Evolutionary conservation across 2,797 vertebrate species (phyloP).

Genomic region (Mallotus villosus): DNA sequence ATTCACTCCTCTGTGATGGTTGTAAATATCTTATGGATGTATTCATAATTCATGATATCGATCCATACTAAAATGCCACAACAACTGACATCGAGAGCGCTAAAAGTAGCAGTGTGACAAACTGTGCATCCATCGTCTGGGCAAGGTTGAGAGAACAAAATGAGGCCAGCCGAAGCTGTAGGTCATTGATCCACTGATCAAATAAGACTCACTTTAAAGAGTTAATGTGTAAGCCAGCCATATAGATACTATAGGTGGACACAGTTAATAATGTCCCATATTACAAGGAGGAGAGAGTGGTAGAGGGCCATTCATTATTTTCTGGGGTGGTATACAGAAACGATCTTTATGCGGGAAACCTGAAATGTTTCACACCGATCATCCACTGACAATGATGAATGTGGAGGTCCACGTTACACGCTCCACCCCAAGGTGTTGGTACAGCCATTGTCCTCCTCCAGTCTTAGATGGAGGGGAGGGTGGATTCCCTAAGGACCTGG

Average conservation of each 20-base stretch:
- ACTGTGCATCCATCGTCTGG: neutral
- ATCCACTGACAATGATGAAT: neutral
- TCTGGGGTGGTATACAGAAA: neutral
- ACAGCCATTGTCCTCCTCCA: neutral
- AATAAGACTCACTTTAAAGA: neutral
- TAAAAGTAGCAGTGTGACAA: too few species aligned
- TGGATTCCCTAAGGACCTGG: neutral
- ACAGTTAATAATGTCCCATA: neutral
- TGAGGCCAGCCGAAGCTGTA: neutral
- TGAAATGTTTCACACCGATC: neutral
- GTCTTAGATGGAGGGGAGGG: constrained; percentile 23
- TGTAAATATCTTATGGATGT: too few species aligned
- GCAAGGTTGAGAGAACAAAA: neutral
- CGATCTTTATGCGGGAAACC: neutral
- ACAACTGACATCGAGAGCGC: too few species aligned
- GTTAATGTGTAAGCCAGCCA: neutral
- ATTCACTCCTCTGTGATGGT: too few species aligned
- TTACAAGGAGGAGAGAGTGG: neutral
- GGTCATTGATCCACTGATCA: neutral
- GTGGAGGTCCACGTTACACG: neutral
- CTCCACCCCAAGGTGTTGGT: neutral
- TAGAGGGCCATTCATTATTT: neutral
- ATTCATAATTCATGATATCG: too few species aligned
- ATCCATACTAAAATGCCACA: too few species aligned
- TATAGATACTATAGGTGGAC: neutral